Conservation (phyloP, 2,888 invertebrate genomes). For the Meghimatium bilineatum region DNA sequence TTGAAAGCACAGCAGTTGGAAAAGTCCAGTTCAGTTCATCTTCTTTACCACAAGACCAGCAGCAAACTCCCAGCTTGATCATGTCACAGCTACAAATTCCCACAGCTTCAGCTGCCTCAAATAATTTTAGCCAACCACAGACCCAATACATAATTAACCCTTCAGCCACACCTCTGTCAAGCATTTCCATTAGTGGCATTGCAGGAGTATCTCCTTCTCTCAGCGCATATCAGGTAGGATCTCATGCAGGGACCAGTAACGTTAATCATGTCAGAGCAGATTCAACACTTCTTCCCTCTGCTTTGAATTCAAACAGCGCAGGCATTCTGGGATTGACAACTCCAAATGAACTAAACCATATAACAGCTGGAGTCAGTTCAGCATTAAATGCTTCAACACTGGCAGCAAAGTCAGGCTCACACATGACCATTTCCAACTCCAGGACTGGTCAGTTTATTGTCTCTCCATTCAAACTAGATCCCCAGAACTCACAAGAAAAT, state of each 20-base stretch:
- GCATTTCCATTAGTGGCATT: neutral
- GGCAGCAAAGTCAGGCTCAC: constrained; percentile 5
- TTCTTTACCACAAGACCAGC: neutral
- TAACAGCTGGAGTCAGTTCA: neutral
- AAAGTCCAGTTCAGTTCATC: neutral
- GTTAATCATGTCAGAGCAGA: constrained; percentile 36
- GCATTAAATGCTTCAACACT: neutral
- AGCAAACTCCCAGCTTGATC: neutral
- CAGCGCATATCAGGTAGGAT: constrained; percentile 17
- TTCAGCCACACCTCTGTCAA: constrained; percentile 3
- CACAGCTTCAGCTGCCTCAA: neutral
- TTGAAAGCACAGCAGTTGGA: neutral
- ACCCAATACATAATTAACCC: constrained; percentile 40
- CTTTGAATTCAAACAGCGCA: neutral
- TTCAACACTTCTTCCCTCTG: neutral
- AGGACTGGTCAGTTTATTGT: constrained; percentile 30
- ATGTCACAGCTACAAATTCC: constrained; percentile 27
- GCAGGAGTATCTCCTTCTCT: constrained; percentile 16
- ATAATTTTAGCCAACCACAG: constrained; percentile 3
- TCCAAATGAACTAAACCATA: neutral
- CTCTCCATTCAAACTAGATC: constrained; percentile 36
- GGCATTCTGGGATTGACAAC: neutral
- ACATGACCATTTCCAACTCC: constrained; percentile 30
- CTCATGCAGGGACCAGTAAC: neutral
- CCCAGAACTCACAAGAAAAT: constrained; percentile 27